These are phyloP conservation scores for Charanyca ferruginea DNA, from an alignment of 2,888 invertebrate genomes.

Conservation along the genomic window DNA sequence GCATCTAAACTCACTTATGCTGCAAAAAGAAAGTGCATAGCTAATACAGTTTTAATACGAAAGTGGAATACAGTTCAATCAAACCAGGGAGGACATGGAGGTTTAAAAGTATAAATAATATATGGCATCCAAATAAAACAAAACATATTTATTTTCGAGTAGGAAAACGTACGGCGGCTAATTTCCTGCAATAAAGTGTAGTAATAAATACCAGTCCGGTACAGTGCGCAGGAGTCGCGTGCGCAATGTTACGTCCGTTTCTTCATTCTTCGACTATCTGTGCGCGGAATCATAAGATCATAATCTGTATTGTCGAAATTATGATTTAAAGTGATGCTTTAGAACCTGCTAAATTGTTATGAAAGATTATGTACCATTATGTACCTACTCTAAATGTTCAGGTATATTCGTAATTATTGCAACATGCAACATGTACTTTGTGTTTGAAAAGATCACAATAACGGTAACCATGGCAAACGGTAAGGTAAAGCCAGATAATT, in stretches of 20 bases:
- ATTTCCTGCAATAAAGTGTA: slow-evolving; percentile 58
- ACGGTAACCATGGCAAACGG: no score
- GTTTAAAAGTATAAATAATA: no score
- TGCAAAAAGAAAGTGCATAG: slow-evolving; percentile 29
- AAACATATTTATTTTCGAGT: slow-evolving; percentile 13
- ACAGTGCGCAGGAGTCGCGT: slow-evolving; percentile 55
- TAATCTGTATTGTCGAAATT: slow-evolving; percentile 51
- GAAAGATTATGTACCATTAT: slow-evolving; percentile 11
- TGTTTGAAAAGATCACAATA: no score
- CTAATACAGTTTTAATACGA: slow-evolving; percentile 15
- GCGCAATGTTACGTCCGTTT: slow-evolving; percentile 59
- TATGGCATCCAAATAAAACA: background rate
- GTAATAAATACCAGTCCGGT: slow-evolving; percentile 50
- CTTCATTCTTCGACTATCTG: slow-evolving; percentile 58
- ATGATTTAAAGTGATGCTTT: slow-evolving; percentile 25
- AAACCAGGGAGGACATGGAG: background rate
- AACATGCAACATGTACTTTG: background rate
- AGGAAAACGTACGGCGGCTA: slow-evolving; percentile 28
- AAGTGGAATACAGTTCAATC: slow-evolving; percentile 9
- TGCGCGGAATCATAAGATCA: slow-evolving; percentile 40
- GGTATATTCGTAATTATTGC: background rate
- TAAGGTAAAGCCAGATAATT: no score
- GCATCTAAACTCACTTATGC: slow-evolving; percentile 23
- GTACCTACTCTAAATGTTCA: background rate
- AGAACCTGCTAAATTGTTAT: slow-evolving; percentile 16